Base-by-base conservation (phyloP, 2,113 vertebrate genomes). In the Petroica traversi region DNA sequence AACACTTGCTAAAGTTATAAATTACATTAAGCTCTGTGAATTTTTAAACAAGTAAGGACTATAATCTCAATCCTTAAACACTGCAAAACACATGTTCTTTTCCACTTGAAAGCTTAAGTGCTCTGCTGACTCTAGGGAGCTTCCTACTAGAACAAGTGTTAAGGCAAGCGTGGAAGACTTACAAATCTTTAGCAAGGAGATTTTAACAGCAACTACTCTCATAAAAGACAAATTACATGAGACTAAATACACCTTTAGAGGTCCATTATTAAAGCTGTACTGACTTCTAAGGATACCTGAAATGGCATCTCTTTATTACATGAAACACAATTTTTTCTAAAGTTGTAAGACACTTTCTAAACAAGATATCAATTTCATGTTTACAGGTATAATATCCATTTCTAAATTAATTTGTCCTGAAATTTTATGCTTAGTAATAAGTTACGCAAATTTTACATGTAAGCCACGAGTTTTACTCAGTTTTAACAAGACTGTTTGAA, bases 31-130 rank as follows among this genome's bases (percentile, higher is more conserved):
- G 55, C 34, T 26, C 66, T 93, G 91, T 92, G 74, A 89, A 94
- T 92, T 94, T 95, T 94, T 88, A 92, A 94, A 94, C 84, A 66
- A 84, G 46, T 73, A 80, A 94, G 66, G 48, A 89, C 89, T 64
- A 87, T 89, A 94, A 92, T 87, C 73, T 89, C 52, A 68, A 17
- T 83, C 69, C 67, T 96, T 95, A 95, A 93, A 78, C 57, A 81
- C 54, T 79, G 66, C 63, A 92, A 85, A 95, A 94, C 77, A 93
- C 81, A 41, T 84, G 80, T 83, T 95, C 91, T 95, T 91, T 93
- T 94, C 93, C 84, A 89, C 81, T 89, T 93, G 77, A 96, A 85
- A 91, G 93, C 66, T 93, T 66, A 94, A 95, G 82, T 83, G 73
- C 61, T 73, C 73, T 85, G 59, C 75, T 82, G 58, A 91, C 84